phyloP scores from a whole-genome alignment of 2,797 vertebrate species.

The Hephaestus fuliginosus region DNA sequence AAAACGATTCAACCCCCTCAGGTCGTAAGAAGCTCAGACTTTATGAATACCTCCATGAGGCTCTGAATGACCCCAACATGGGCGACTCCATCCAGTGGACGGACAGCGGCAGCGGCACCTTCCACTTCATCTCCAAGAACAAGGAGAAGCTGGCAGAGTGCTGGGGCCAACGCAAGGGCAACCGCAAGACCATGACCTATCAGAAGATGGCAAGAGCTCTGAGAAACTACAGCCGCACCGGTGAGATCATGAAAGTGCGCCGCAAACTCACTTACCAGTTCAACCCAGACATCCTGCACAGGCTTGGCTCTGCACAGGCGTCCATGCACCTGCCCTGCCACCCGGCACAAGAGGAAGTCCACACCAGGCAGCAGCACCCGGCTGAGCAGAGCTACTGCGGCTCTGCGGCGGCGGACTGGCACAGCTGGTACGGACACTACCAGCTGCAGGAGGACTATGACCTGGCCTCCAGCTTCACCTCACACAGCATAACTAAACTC shows the following conservation, averaged over 20 bases:
- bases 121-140: conserved; percentile 98
- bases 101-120: conserved; percentile 91
- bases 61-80: conserved; percentile 93
- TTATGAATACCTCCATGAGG: conserved; percentile 95
- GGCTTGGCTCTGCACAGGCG: conserved; percentile 84
- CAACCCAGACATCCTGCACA: conserved; percentile 92
- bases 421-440: conserved; percentile 86
- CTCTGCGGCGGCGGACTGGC: conserved; percentile 86
- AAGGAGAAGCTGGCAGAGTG: conserved; percentile 97
- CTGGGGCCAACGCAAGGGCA: conserved; percentile 98
- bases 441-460: conserved; percentile 85
- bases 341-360: conserved; percentile 71
- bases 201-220: conserved; percentile 99
- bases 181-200: conserved; percentile 99
- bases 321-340: conserved; percentile 66
- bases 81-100: conserved; percentile 97
- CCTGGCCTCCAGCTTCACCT: conserved; percentile 80
- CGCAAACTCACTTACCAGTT: conserved; percentile 99
- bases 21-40: conserved; percentile 96
- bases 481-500: conserved; percentile 66
- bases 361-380: conserved; percentile 51
- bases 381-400: conserved; percentile 81
- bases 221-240: conserved; percentile 96
- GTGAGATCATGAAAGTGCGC: conserved; percentile 95
- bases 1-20: conserved; percentile 59